These are phyloP conservation scores for Lagria hirta DNA, from an alignment of 2,888 invertebrate genomes.

Conservation along the genomic window DNA sequence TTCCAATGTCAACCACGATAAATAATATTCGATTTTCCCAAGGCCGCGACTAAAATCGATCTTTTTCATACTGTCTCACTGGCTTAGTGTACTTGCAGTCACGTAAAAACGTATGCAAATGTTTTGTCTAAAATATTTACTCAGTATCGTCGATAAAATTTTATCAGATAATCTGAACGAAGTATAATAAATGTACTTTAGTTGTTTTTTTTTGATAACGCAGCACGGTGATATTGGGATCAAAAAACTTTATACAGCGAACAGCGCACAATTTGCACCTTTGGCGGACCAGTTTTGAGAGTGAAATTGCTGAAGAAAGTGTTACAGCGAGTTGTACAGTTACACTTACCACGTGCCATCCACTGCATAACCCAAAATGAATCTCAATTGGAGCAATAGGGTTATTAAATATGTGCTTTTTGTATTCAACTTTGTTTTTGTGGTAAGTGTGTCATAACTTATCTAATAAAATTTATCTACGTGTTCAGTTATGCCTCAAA, in stretches of 20 bases:
- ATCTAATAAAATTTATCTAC: no score
- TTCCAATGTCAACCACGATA: no score
- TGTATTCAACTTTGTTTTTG: slow-evolving; percentile 81
- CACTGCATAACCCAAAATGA: slow-evolving; percentile 38
- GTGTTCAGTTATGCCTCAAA: no score
- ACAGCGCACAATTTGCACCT: slow-evolving; percentile 3
- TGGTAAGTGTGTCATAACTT: no score
- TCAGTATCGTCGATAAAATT: slow-evolving; percentile 5
- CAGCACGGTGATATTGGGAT: slow-evolving; percentile 2
- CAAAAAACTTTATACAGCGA: neutral
- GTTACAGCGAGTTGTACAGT: neutral
- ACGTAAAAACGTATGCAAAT: no score
- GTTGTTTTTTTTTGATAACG: slow-evolving; percentile 9
- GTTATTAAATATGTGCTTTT: slow-evolving; percentile 86
- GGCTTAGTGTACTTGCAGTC: no score
- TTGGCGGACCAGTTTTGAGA: slow-evolving; percentile 7
- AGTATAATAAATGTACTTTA: neutral
- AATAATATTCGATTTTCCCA: no score
- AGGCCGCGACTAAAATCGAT: no score
- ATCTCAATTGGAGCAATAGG: slow-evolving; percentile 43
- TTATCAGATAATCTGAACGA: slow-evolving; percentile 17
- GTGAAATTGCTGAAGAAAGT: slow-evolving; percentile 20
- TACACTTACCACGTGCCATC: slow-evolving; percentile 13
- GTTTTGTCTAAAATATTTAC: slow-evolving; percentile 7
- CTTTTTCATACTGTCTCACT: no score